Evolutionary conservation across 2,113 vertebrate species (phyloP), one percentile per base, ranked within the genome.

Genomic region (Entelurus aequoreus): DNA sequence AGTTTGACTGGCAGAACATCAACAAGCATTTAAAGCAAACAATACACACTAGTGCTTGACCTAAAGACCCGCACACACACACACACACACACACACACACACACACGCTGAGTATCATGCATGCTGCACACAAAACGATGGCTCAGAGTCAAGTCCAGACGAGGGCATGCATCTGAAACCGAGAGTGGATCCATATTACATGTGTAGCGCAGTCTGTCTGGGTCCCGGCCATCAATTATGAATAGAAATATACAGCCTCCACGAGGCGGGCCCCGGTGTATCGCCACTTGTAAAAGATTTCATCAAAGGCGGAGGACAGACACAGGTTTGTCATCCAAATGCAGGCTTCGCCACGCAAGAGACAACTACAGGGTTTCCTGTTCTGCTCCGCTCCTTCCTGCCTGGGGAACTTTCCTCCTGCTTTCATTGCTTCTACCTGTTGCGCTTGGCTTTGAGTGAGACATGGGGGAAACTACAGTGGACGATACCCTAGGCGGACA

Each of bases 221-320:
- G 89, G 92, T 92, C 90, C 90, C 84, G 86, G 87, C 87, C 93
- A 95, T 95, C 92, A 95, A 95, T 95, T 93, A 95, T 95, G 92
- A 93, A 95, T 94, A 92, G 90, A 90, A 91, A 93, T 88, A 92
- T 94, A 94, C 93, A 93, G 86, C 88, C 89, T 90, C 85, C 88
- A 88, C 87, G 86, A 85, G 74, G 84, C 84, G 69, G 85, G 86
- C 83, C 81, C 87, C 81, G 79, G 88, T 90, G 92, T 91, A 88
- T 82, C 84, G 78, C 78, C 88, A 87, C 91, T 92, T 90, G 90
- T 89, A 88, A 88, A 89, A 76, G 89, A 90, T 90, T 92, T 88
- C 90, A 88, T 84, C 84, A 92, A 90, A 88, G 86, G 78, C 88
- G 87, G 89, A 28, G 88, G 83, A 89, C 85, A 89, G 91, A 85